Percentiles rank a stretch among this genome's conserved stretches.
phyloP scores from a whole-genome alignment of 2,113 vertebrate genomes.

The Cervus canadensis region DNA sequence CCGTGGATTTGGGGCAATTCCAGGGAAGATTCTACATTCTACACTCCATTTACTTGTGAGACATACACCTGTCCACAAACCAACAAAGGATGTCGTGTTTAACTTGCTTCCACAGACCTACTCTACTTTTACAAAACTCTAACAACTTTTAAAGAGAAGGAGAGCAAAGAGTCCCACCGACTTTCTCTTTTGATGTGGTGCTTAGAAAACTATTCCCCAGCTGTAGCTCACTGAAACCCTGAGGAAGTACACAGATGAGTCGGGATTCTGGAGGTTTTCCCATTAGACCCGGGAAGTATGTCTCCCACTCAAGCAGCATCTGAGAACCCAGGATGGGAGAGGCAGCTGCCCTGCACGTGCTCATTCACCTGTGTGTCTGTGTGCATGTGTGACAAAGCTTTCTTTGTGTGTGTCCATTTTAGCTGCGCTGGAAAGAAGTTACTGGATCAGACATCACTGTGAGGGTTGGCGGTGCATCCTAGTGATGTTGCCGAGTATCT shows the following conservation, averaged over 20 bases:
- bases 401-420: background rate
- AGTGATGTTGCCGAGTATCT: background rate
- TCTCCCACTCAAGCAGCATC: background rate
- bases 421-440: background rate
- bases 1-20: background rate
- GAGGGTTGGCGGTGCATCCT: background rate
- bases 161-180: too few relatives aligned
- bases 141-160: background rate
- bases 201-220: background rate
- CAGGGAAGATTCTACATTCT: background rate
- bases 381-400: background rate
- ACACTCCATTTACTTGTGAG: background rate
- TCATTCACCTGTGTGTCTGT: background rate
- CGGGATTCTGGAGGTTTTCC: background rate
- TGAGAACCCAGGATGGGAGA: background rate
- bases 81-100: accelerated
- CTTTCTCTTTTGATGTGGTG: background rate
- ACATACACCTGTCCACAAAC: background rate
- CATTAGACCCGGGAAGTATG: background rate
- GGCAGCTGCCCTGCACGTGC: background rate
- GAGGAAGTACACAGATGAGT: background rate
- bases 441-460: background rate
- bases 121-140: background rate
- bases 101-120: background rate
- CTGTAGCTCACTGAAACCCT: background rate